Percentiles rank a stretch among this genome's conserved stretches.
Evolutionary conservation across 1,140 invertebrate genomes (phyloP).

Genomic region (Phymorhynchus buccinoides): DNA sequence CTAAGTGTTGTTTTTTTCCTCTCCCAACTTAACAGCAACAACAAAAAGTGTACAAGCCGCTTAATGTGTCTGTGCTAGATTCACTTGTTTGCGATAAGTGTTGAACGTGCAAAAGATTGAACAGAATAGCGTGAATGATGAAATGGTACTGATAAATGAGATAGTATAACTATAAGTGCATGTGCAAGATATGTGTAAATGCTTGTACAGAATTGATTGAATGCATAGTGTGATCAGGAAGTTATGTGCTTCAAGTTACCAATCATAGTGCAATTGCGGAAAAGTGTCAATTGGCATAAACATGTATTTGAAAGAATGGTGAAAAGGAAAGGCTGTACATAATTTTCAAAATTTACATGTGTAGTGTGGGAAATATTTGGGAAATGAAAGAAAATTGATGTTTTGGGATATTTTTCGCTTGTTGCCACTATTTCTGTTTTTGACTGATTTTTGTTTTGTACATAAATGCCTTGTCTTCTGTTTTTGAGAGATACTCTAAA

Average conservation of each 20-base stretch:
- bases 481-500: neutral
- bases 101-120: too few species aligned
- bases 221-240: neutral
- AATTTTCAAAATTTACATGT: neutral
- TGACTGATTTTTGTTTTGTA: neutral
- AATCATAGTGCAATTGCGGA: neutral
- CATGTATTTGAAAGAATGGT: neutral
- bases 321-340: neutral
- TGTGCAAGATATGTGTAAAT: neutral
- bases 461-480: conserved; percentile 11
- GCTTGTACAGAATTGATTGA: neutral
- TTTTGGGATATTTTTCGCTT: neutral
- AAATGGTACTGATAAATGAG: too few species aligned
- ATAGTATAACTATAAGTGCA: neutral
- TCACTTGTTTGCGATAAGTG: neutral
- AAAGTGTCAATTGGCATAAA: neutral
- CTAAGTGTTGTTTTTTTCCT: neutral
- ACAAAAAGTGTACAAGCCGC: neutral
- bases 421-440: neutral
- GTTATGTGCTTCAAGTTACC: neutral
- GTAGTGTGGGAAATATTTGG: neutral
- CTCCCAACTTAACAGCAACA: neutral
- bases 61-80: neutral
- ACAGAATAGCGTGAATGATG: too few species aligned
- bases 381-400: neutral